Conservation (phyloP, 2,888 invertebrate genomes). For the Geotrupes spiniger region DNA sequence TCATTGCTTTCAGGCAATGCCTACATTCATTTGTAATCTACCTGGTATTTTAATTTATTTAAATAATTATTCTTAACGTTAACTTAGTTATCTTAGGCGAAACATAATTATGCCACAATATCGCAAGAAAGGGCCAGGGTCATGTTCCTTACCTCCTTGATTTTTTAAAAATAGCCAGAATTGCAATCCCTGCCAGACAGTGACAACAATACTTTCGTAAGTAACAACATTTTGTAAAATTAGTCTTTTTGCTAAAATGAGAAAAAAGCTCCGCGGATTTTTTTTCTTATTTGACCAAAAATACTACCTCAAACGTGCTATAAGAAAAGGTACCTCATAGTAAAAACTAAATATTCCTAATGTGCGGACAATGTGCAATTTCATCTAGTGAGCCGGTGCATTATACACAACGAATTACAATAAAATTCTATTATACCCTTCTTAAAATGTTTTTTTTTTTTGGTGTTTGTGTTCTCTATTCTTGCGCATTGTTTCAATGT, state of each 20-base stretch:
- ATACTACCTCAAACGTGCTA: slow-evolving; percentile 42
- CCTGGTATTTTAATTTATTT: too few species aligned
- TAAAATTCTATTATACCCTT: slow-evolving; percentile 1
- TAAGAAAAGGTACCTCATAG: slow-evolving; percentile 49
- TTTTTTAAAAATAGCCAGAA: too few species aligned
- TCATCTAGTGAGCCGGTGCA: slow-evolving; percentile 41
- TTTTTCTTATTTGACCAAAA: slow-evolving; percentile 16
- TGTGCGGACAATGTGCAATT: slow-evolving; percentile 48
- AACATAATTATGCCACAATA: too few species aligned
- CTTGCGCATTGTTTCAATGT: slow-evolving; percentile 28
- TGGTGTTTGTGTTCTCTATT: slow-evolving; percentile 28
- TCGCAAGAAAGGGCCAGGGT: too few species aligned
- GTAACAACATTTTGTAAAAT: slow-evolving; percentile 2
- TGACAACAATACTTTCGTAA: slow-evolving; percentile 2
- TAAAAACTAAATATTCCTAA: slow-evolving; percentile 31
- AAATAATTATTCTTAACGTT: too few species aligned
- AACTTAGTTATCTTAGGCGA: too few species aligned
- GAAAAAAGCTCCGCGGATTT: neutral
- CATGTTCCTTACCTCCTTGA: too few species aligned
- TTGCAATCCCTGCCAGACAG: too few species aligned
- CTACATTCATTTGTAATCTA: too few species aligned
- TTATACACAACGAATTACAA: slow-evolving; percentile 9
- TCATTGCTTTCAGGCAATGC: too few species aligned
- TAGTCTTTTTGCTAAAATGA: slow-evolving; percentile 19
- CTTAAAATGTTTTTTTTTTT: slow-evolving; percentile 23